Evolutionary conservation across 2,797 vertebrate species (phyloP).

Genomic region (Choloepus didactylus): DNA sequence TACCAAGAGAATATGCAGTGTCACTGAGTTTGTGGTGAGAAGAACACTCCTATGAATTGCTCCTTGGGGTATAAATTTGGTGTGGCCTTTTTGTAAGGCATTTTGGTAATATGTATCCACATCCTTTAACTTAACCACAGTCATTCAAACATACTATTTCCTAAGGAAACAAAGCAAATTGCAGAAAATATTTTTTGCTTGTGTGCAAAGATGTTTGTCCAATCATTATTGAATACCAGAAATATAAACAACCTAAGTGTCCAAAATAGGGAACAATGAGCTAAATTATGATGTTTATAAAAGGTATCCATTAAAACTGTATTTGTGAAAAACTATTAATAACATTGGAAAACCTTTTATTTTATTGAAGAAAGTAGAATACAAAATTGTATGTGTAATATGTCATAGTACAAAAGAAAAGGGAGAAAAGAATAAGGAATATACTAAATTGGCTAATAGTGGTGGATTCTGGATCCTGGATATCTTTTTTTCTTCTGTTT

Average conservation of each 20-base stretch:
- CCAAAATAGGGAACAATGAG: not conserved
- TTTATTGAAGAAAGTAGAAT: not conserved
- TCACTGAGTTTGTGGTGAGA: not conserved
- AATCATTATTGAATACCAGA: not conserved
- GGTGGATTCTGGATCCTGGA: not conserved
- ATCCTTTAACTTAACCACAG: not conserved
- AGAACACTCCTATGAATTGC: fast-evolving
- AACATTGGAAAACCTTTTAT: not conserved
- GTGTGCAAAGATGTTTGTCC: not conserved
- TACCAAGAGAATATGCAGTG: not conserved
- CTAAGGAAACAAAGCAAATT: not conserved
- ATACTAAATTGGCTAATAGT: not conserved
- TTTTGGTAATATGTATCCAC: not conserved
- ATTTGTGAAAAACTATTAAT: not conserved
- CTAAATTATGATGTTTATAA: not conserved
- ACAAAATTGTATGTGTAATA: not conserved
- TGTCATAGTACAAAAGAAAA: not conserved
- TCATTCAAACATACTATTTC: not conserved
- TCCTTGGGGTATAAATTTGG: not conserved
- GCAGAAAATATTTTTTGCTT: not conserved
- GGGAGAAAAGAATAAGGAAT: not conserved
- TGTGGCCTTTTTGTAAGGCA: not conserved
- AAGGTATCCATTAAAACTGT: not conserved
- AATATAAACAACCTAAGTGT: not conserved
- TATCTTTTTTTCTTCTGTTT: not conserved